These are phyloP conservation scores for Tipula unca DNA, from an alignment of 2,888 invertebrate genomes.

Conservation along the genomic window DNA sequence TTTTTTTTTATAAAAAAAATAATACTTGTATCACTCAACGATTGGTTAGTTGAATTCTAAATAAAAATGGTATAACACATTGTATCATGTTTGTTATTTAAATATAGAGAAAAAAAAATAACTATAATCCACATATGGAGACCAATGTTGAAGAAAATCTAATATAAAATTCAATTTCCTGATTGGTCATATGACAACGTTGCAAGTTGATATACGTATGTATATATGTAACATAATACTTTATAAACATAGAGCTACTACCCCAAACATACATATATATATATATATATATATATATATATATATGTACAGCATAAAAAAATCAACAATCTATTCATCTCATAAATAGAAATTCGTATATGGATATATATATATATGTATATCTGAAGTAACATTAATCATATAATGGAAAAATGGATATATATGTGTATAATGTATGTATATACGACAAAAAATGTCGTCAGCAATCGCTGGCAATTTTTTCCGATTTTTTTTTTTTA, in stretches of 20 bases:
- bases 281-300: no score
- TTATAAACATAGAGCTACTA: not conserved
- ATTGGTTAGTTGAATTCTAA: not conserved
- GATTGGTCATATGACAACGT: slow-evolving; percentile 2
- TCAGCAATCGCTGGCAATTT: slow-evolving; percentile 23
- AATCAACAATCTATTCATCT: slow-evolving; percentile 18
- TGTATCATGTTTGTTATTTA: not conserved
- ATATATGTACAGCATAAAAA: not conserved
- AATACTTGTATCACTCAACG: not conserved
- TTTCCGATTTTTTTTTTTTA: no score
- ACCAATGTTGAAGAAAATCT: not conserved
- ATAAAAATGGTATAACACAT: not conserved
- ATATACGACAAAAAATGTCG: slow-evolving; percentile 22
- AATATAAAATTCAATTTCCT: slow-evolving; percentile 17
- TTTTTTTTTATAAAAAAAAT: not conserved
- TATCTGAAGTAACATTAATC: slow-evolving; percentile 14
- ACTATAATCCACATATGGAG: not conserved
- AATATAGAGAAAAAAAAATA: not conserved
- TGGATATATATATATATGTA: no score
- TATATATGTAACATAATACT: not conserved
- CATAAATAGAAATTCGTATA: slow-evolving; percentile 9
- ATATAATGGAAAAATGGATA: not conserved
- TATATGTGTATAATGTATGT: not conserved
- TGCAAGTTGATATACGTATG: not conserved
- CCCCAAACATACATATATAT: slow-evolving; percentile 15